Percentiles rank a stretch among this genome's conserved stretches.
phyloP scores from a whole-genome alignment of 2,113 vertebrate genomes.

The Danionella cerebrum region DNA sequence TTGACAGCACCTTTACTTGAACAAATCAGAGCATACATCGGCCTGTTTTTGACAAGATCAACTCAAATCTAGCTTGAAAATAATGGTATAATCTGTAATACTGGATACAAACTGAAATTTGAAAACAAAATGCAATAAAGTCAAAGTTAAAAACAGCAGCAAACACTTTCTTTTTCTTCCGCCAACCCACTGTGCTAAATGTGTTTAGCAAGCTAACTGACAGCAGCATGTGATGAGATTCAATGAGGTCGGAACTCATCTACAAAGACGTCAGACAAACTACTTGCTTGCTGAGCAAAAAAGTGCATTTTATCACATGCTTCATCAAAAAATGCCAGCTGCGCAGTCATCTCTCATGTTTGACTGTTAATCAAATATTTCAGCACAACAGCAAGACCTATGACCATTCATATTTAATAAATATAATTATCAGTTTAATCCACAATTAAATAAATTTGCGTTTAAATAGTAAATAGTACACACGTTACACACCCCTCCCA shows the following conservation, averaged over 20 bases:
- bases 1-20: too few species aligned
- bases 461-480: slow-evolving; percentile 36
- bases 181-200: background rate
- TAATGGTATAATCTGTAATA: too few species aligned
- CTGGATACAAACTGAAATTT: too few species aligned
- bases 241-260: slow-evolving; percentile 19
- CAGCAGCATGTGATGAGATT: slow-evolving; percentile 9
- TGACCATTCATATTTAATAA: slow-evolving; percentile 39
- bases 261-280: slow-evolving; percentile 3
- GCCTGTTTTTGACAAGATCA: too few species aligned
- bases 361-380: slow-evolving; percentile 14
- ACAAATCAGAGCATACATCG: too few species aligned
- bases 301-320: slow-evolving; percentile 37
- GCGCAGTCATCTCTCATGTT: background rate
- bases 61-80: too few species aligned
- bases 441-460: slow-evolving; percentile 23
- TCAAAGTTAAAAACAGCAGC: too few species aligned
- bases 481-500: slow-evolving; percentile 16
- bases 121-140: too few species aligned
- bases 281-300: slow-evolving; percentile 28
- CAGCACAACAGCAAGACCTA: slow-evolving; percentile 17
- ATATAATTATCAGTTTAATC: slow-evolving; percentile 26
- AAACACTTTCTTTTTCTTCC: background rate
- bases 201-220: background rate
- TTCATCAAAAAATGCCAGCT: slow-evolving; percentile 17